A percentile compares a stretch with the other conserved stretches of the same genome.
Conservation (phyloP, 2,888 invertebrate species). For the Drosophila meridiana region DNA sequence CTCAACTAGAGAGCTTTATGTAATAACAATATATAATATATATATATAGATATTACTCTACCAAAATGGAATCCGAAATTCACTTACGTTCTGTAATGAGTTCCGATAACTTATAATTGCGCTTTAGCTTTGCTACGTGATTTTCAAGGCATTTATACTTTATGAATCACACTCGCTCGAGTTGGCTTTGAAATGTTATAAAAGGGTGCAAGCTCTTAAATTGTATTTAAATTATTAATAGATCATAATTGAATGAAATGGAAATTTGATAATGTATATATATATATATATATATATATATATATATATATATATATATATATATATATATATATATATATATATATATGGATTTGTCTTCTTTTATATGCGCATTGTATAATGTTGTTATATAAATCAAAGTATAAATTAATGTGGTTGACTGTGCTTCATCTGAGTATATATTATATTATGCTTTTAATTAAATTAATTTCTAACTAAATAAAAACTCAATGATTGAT, state of each 20-base stretch:
- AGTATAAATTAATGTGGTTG: too few species aligned
- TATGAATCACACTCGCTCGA: neutral
- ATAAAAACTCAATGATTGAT: neutral
- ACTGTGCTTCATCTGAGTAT: too few species aligned
- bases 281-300: neutral
- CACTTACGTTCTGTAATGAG: conserved; percentile 5
- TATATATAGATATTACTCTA: neutral
- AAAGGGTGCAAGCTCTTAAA: neutral
- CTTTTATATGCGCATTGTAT: neutral
- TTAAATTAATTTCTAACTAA: too few species aligned
- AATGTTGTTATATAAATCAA: neutral
- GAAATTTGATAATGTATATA: neutral
- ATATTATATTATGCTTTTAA: too few species aligned
- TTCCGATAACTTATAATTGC: conserved; percentile 12
- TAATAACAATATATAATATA: neutral
- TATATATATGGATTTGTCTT: too few species aligned
- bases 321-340: too few species aligned
- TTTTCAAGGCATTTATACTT: neutral
- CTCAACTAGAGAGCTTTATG: neutral
- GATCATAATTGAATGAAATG: neutral
- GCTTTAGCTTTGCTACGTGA: conserved; percentile 23
- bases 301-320: too few species aligned
- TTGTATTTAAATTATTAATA: neutral
- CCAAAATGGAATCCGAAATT: conserved; percentile 2
- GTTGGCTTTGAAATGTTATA: neutral